Evolutionary conservation across 2,888 invertebrate genomes (phyloP).

Genomic region (Melipona beecheii): DNA sequence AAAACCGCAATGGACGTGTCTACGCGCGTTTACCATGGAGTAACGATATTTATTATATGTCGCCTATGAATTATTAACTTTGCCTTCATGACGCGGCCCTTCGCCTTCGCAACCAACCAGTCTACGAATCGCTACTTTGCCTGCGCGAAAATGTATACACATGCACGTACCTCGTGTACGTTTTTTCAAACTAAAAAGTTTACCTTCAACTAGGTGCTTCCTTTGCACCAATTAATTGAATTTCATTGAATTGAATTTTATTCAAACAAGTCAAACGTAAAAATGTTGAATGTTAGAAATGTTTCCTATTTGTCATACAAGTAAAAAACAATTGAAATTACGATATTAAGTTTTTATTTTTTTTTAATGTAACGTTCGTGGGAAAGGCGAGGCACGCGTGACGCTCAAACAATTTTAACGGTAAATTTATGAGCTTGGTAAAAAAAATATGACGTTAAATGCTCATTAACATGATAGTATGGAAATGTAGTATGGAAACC

Average conservation of each 20-base stretch:
- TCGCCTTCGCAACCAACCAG: slow-evolving; percentile 54
- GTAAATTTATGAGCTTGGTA: slow-evolving; percentile 49
- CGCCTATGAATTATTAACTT: slow-evolving; percentile 79
- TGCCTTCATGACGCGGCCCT: slow-evolving; percentile 71
- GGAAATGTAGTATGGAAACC: slow-evolving; percentile 32
- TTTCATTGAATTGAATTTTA: neutral
- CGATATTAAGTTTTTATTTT: neutral
- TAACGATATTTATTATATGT: slow-evolving; percentile 77
- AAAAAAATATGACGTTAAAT: slow-evolving; percentile 38
- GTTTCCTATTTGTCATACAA: neutral
- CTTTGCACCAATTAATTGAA: slow-evolving; percentile 30
- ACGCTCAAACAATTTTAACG: slow-evolving; percentile 42
- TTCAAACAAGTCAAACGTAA: neutral
- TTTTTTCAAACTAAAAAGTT: slow-evolving; percentile 13
- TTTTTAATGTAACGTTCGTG: slow-evolving; percentile 29
- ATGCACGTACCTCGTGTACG: neutral
- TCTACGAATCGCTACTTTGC: slow-evolving; percentile 53
- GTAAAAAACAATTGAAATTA: neutral
- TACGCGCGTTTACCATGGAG: slow-evolving; percentile 65
- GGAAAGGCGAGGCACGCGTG: slow-evolving; percentile 47
- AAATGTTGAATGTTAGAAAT: neutral
- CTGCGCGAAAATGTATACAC: slow-evolving; percentile 48
- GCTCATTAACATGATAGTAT: slow-evolving; percentile 41
- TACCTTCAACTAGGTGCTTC: slow-evolving; percentile 12
- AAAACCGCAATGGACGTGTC: slow-evolving; percentile 55